Percentiles rank a stretch among this genome's conserved stretches.
phyloP scores from a whole-genome alignment of 2,888 invertebrate species.

The Spicauda simplicius region DNA sequence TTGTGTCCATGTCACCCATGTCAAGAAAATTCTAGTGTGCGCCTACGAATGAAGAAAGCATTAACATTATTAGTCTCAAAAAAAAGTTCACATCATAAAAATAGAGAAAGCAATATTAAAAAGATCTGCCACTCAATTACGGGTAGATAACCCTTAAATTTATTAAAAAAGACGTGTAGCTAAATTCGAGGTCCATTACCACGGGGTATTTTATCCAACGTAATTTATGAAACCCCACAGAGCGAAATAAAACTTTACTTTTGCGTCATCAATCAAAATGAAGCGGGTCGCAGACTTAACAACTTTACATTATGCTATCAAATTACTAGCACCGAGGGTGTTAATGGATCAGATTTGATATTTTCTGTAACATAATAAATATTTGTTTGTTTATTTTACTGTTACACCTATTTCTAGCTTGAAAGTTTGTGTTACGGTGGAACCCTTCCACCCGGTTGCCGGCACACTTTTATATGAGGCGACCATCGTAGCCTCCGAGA shows the following conservation, averaged over 20 bases:
- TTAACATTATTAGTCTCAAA: too few species aligned
- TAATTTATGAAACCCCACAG: slow-evolving; percentile 37
- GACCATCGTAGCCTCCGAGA: too few species aligned
- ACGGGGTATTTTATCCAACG: slow-evolving; percentile 3
- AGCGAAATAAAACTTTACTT: slow-evolving; percentile 49
- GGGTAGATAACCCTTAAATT: not conserved
- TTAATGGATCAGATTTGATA: slow-evolving; percentile 32
- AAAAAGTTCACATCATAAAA: too few species aligned
- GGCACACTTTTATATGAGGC: too few species aligned
- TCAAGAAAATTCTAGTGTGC: too few species aligned
- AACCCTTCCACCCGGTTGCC: too few species aligned
- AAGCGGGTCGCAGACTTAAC: slow-evolving; percentile 53
- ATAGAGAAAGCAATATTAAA: too few species aligned
- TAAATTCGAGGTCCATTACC: slow-evolving; percentile 24
- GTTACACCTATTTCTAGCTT: too few species aligned
- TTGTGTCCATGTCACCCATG: too few species aligned
- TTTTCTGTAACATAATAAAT: slow-evolving; percentile 20
- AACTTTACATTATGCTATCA: slow-evolving; percentile 54
- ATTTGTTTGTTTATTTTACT: not conserved
- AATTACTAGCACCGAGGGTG: slow-evolving; percentile 44
- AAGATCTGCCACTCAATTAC: too few species aligned
- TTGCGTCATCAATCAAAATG: slow-evolving; percentile 62
- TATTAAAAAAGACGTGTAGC: not conserved
- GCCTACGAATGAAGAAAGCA: too few species aligned
- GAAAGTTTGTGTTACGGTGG: too few species aligned